Base-by-base conservation (phyloP, 2,888 invertebrate genomes). In the Amphipyra tragopoginis region DNA sequence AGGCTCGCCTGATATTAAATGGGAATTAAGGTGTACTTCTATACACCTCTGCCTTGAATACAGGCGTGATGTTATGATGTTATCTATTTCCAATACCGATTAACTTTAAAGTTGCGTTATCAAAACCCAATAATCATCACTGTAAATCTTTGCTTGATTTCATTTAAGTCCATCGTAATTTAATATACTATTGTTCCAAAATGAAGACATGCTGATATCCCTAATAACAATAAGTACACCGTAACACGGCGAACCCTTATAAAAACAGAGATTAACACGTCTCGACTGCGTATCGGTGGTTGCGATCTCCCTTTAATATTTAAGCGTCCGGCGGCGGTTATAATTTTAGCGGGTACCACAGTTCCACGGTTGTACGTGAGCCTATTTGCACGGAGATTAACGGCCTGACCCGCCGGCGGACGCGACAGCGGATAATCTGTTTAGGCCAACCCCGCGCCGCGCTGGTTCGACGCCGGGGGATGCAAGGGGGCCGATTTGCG, bases 381-480 rank as follows among this genome's bases (percentile, higher is more conserved):
- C 84, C 86, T 88, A 90, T 91, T 92, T 91, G 84, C 86, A 84
- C 79, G 81, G 81, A 89, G 89, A 91, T 92, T 90, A 91, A 87
- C 90, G 84, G 65, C 83, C 80, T 84, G 86, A 80, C 82, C 81
- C 78, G 78, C 67, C 66, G 72, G 68, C 72, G 74, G 78, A 79
- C 73, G 77, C 83, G 80, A 80, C 85, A 80, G 65, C 72, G 82
- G 81, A 80, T 88, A 88, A 89, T 88, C 86, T 82, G 84, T 85
- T 89, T 86, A 86, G 84, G 75, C 75, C 81, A 72, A 74, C 79
- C 73, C 77, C 70, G 51, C 39, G 51, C 51, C 45, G 61, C 65
- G 52, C 52, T 66, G 64, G 49, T 36, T 61, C 61, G 13, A 60
- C 57, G 64, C 65, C 51, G 60, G 77, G 69, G 77, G 74, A 65